Evolutionary conservation across 2,888 invertebrate species (phyloP), one percentile per base, ranked within the genome.

Genomic region (Callyntrura guangdongensis): DNA sequence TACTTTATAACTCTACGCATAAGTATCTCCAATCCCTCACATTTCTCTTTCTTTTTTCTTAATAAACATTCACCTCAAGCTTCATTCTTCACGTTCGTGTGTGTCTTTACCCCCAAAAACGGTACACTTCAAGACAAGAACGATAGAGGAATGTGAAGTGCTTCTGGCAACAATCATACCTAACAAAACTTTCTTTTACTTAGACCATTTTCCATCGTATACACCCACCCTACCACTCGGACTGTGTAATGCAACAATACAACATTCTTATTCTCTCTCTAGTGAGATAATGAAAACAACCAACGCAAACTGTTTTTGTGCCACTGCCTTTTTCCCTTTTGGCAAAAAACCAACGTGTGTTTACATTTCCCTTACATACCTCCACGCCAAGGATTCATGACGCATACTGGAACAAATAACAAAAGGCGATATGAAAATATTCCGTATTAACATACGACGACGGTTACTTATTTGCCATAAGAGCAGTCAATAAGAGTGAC

Each of bases 1-100:
- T 56, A 17, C 27, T 56, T 27, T n/a, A n/a, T n/a, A n/a, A n/a
- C 17, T 56, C 17, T 27, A 14, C 56, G n/a, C 27, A 49, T 74
- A 1, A 61, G n/a, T 69, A 69, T 36, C 36, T 36, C 56, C 25
- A 53, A 59, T n/a, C 11, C 56, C 25, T 9, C 9, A 3, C 36
- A 79, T 79, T 77, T 77, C 17, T 9, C 17, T 36, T 25, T 49
- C 25, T 53, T n/a, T 17, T 27, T 25, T 8, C 8, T 56, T 20
- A 74, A 74, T 56, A 79, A 56, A 79, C 25, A 79, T 56, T 56
- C 27, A 27, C 14, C 79, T 79, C 56, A 79, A 56, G 79, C 56
- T 56, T 79, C 74, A 77, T 79, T 56, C 2, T 79, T 59, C n/a
- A 49, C 69, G 9, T 12, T 64, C n/a, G n/a, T 20, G 20, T 64